Conservation (phyloP, 2,888 invertebrate genomes). For the Hesperia comma region DNA sequence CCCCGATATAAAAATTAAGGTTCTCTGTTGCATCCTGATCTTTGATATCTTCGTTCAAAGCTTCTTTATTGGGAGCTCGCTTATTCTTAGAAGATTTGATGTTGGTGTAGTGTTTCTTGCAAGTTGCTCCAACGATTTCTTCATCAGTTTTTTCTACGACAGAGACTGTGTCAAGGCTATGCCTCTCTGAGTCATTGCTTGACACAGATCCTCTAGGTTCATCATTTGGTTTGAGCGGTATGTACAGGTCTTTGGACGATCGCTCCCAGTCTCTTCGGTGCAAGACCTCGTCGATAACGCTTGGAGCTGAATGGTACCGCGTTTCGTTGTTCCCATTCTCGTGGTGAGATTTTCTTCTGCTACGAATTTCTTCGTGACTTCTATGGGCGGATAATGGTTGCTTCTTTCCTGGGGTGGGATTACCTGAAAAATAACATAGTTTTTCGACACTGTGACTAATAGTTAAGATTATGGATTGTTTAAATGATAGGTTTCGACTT, state of each 20-base stretch:
- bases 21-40: constrained; percentile 64
- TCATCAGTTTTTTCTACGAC: constrained; percentile 48
- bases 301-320: constrained; percentile 76
- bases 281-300: constrained; percentile 73
- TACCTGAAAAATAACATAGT: constrained; percentile 49
- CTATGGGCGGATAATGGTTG: constrained; percentile 64
- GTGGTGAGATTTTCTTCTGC: constrained; percentile 59
- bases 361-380: constrained; percentile 71
- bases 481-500: too few species aligned
- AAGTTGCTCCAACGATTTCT: constrained; percentile 49
- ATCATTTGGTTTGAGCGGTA: constrained; percentile 52
- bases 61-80: constrained; percentile 51
- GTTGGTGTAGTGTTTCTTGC: constrained; percentile 74
- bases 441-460: neutral
- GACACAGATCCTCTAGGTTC: constrained; percentile 48
- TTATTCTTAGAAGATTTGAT: constrained; percentile 67
- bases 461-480: neutral
- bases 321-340: constrained; percentile 51
- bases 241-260: constrained; percentile 68
- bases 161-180: constrained; percentile 21
- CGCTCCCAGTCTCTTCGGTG: constrained; percentile 77
- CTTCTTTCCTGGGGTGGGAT: constrained; percentile 48
- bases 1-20: constrained; percentile 68
- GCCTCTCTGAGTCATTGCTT: constrained; percentile 44
- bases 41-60: constrained; percentile 59